phyloP scores from a whole-genome alignment of 2,888 invertebrate genomes.

The Trachelus stipa region DNA sequence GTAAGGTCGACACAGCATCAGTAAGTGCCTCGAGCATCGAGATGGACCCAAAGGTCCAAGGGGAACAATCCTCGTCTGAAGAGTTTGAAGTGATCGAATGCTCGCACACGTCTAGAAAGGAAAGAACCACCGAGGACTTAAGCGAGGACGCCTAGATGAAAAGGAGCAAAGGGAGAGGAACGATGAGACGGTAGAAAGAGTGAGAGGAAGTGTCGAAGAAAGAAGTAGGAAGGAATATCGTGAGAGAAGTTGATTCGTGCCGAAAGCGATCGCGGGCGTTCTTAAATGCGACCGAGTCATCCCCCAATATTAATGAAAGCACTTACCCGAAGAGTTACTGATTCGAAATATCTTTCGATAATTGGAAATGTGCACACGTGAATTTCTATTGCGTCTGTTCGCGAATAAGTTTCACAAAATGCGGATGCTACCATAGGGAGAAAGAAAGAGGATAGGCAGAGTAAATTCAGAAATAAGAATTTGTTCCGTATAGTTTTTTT shows the following conservation, averaged over 20 bases:
- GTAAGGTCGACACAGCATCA: slow-evolving; percentile 21
- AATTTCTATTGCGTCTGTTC: background rate
- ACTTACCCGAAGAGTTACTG: background rate
- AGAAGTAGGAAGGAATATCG: slow-evolving; percentile 8
- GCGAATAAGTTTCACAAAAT: background rate
- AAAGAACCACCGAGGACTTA: slow-evolving; percentile 28
- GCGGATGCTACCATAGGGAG: background rate
- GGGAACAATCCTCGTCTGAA: slow-evolving; percentile 37
- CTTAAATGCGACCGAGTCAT: background rate
- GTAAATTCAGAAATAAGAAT: background rate
- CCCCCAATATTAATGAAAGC: background rate
- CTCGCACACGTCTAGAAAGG: slow-evolving; percentile 17
- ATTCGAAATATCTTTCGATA: background rate
- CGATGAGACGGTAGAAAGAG: slow-evolving; percentile 6
- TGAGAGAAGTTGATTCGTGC: background rate
- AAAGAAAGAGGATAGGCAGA: background rate
- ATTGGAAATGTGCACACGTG: background rate
- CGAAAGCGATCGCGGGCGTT: background rate
- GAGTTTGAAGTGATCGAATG: slow-evolving; percentile 56
- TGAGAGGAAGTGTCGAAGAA: slow-evolving; percentile 2
- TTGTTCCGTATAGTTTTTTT: background rate
- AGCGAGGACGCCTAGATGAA: slow-evolving; percentile 20
- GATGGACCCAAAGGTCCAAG: background rate
- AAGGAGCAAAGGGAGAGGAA: slow-evolving; percentile 18
- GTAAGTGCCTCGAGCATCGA: slow-evolving; percentile 34